Percentiles rank a stretch among this genome's conserved stretches.
Conservation (phyloP, 2,888 invertebrate species). For the Lithophane socia region DNA sequence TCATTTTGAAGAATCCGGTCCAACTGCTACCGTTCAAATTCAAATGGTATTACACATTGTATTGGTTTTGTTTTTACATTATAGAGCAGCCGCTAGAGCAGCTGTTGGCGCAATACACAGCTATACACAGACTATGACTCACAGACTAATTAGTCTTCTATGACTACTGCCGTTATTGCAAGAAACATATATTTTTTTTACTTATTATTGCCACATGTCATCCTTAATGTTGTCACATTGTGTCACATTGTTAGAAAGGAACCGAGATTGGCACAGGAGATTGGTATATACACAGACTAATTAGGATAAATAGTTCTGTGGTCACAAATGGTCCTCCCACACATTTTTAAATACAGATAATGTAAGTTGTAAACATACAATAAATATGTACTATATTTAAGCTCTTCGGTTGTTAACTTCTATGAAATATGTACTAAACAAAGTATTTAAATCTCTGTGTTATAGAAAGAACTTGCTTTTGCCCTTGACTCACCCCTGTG, state of each 20-base stretch:
- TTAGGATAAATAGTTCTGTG: neutral
- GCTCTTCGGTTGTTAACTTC: neutral
- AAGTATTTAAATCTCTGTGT: too few species aligned
- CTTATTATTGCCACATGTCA: neutral
- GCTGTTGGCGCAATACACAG: too few species aligned
- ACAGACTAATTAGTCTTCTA: too few species aligned
- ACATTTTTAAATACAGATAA: neutral
- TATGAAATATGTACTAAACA: too few species aligned
- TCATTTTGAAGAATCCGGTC: conserved; percentile 1
- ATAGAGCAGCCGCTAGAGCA: neutral
- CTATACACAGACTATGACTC: too few species aligned
- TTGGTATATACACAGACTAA: too few species aligned
- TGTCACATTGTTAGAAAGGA: neutral
- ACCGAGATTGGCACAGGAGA: too few species aligned
- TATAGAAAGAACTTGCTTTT: too few species aligned
- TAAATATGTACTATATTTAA: neutral
- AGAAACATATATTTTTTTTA: too few species aligned
- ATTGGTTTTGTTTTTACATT: neutral
- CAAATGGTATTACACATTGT: neutral
- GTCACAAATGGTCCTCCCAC: neutral
- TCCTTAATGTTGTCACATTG: neutral
- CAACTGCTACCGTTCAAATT: neutral
- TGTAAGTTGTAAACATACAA: neutral
- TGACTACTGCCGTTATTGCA: too few species aligned
- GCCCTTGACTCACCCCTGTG: too few species aligned